A percentile compares a stretch with the other conserved stretches of the same genome.
Evolutionary conservation across 2,113 vertebrate species (phyloP).

Genomic region (Brevimyrus niger): DNA sequence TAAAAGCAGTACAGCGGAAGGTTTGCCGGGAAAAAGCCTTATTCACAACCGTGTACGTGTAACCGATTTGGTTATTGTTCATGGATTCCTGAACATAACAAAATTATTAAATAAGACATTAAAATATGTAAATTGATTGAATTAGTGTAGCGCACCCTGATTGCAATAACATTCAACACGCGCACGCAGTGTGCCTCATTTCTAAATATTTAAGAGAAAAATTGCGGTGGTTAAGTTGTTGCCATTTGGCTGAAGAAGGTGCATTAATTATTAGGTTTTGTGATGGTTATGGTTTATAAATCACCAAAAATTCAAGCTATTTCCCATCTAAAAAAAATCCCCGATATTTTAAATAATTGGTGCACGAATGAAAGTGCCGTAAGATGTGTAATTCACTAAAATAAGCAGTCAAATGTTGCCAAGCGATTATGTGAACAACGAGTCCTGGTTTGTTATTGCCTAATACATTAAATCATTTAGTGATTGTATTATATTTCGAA

Average conservation of each 20-base stretch:
- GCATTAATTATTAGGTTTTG: not conserved
- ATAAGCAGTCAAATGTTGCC: not conserved
- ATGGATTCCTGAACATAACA: not conserved
- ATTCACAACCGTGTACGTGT: not conserved
- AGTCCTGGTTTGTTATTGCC: not conserved
- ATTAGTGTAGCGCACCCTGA: not conserved
- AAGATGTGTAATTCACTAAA: not conserved
- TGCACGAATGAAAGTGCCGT: not conserved
- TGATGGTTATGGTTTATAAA: not conserved
- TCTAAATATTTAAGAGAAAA: not conserved
- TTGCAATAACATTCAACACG: not conserved
- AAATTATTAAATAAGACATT: not conserved
- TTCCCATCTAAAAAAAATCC: not conserved
- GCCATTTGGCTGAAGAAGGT: not conserved
- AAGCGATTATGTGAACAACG: not conserved
- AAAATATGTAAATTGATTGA: not conserved
- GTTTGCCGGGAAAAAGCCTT: not conserved
- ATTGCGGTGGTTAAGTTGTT: not conserved
- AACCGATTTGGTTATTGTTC: not conserved
- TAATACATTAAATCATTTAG: not conserved
- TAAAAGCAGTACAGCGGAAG: not conserved
- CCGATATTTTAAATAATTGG: not conserved
- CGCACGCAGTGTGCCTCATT: not conserved
- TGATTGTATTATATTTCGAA: not conserved
- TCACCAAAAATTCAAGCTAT: not conserved